Evolutionary conservation across 2,113 vertebrate species (phyloP).

Genomic region (Bostrychus sinensis): DNA sequence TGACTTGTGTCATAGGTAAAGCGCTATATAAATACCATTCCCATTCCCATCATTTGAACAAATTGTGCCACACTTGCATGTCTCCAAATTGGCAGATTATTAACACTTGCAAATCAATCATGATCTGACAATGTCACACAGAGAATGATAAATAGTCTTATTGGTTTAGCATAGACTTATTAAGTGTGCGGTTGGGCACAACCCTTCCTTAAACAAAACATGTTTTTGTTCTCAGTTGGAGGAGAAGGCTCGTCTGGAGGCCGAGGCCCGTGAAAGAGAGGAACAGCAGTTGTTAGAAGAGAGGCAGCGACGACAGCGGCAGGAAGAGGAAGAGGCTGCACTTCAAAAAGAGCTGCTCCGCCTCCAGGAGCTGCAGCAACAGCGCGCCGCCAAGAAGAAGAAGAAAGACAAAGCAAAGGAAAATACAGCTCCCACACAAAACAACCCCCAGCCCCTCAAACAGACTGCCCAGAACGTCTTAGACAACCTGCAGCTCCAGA

Average conservation of each 20-base stretch:
- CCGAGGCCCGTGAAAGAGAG: constrained; percentile 87
- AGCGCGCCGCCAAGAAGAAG: constrained; percentile 91
- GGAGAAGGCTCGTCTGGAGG: constrained; percentile 92
- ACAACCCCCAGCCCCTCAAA: constrained; percentile 81
- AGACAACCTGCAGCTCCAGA: constrained; percentile 82
- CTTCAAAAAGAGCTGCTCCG: constrained; percentile 88
- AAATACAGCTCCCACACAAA: constrained; percentile 75
- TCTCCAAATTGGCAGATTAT: no score
- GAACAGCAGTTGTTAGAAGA: constrained; percentile 84
- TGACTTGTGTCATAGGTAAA: no score
- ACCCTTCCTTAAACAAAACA: not conserved
- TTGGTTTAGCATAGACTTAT: no score
- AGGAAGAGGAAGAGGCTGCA: constrained; percentile 84
- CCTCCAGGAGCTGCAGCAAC: constrained; percentile 90
- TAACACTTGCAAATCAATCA: no score
- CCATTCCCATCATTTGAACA: no score
- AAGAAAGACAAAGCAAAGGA: constrained; percentile 89
- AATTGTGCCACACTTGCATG: no score
- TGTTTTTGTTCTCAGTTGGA: constrained; percentile 82
- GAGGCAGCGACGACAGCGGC: constrained; percentile 78
- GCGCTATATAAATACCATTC: no score
- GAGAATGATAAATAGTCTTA: no score
- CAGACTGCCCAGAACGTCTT: constrained; percentile 80
- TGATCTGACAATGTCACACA: no score
- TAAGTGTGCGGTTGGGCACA: no score